phyloP scores from a whole-genome alignment of 2,113 vertebrate genomes.

The Heteronetta atricapilla region DNA sequence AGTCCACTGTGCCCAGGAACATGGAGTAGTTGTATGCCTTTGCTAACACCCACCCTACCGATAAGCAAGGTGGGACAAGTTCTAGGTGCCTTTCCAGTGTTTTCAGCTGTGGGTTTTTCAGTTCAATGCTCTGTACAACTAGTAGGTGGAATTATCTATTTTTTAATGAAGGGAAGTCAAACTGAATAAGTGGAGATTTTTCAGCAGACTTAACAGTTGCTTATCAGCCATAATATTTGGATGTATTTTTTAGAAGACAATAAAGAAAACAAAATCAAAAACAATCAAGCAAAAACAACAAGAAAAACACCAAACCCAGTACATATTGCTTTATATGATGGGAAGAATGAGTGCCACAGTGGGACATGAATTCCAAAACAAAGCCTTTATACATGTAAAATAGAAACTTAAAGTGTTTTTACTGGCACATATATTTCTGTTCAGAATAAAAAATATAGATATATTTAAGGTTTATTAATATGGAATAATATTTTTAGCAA shows the following conservation, averaged over 20 bases:
- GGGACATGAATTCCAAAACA: neutral
- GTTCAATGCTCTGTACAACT: neutral
- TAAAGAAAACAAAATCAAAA: neutral
- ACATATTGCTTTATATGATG: neutral
- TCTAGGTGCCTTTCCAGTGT: neutral
- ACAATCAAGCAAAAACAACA: too few species aligned
- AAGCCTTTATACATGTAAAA: neutral
- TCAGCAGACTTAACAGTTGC: neutral
- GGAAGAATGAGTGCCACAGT: neutral
- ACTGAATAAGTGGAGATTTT: neutral
- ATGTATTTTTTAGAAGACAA: neutral
- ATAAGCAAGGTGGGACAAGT: neutral
- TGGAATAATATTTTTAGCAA: conserved; percentile 35
- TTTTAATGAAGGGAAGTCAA: neutral
- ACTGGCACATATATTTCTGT: neutral
- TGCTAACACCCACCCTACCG: accelerated
- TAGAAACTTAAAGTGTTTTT: neutral
- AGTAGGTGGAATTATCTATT: neutral
- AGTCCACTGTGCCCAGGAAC: neutral
- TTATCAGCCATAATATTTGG: neutral
- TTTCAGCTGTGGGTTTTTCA: neutral
- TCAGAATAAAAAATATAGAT: neutral
- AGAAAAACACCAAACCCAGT: neutral
- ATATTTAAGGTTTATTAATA: conserved; percentile 34
- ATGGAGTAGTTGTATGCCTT: neutral